phyloP scores from a whole-genome alignment of 2,888 invertebrate species.

The Hybos culiciformis region DNA sequence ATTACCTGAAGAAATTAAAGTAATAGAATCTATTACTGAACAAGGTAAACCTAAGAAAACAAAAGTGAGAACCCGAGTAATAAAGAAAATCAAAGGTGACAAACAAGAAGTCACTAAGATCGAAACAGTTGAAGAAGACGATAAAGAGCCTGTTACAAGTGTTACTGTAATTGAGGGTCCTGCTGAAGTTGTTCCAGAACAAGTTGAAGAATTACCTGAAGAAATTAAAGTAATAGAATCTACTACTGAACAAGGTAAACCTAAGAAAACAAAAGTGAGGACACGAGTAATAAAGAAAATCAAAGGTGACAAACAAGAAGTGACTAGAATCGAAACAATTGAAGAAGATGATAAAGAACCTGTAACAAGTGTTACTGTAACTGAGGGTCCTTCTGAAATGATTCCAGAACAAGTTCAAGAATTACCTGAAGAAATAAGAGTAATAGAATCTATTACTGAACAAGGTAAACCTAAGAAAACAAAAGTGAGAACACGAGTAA shows the following conservation, averaged over 20 bases:
- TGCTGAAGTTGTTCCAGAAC: constrained; percentile 17
- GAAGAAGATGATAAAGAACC: constrained; percentile 29
- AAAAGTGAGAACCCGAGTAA: constrained; percentile 16
- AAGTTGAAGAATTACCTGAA: constrained; percentile 25
- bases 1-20: constrained; percentile 19
- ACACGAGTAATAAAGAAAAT: constrained; percentile 28
- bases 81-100: constrained; percentile 17
- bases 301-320: constrained; percentile 26
- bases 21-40: constrained; percentile 28
- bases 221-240: constrained; percentile 34
- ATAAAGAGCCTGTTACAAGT: constrained; percentile 23
- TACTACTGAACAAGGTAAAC: constrained; percentile 26
- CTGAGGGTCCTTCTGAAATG: constrained; percentile 14
- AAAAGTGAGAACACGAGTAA: constrained; percentile 24
- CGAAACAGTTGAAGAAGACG: constrained; percentile 24
- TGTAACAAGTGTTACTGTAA: constrained; percentile 21
- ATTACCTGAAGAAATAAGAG: constrained; percentile 24
- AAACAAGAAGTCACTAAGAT: constrained; percentile 27
- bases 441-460: constrained; percentile 12
- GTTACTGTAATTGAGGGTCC: constrained; percentile 16
- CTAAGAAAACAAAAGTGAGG: constrained; percentile 22
- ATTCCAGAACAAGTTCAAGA: constrained; percentile 20
- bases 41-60: constrained; percentile 19
- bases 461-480: constrained; percentile 22
- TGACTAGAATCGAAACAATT: constrained; percentile 29